Evolutionary conservation across 2,888 invertebrate genomes (phyloP).

Genomic region (Drosophila parthenogenetica): DNA sequence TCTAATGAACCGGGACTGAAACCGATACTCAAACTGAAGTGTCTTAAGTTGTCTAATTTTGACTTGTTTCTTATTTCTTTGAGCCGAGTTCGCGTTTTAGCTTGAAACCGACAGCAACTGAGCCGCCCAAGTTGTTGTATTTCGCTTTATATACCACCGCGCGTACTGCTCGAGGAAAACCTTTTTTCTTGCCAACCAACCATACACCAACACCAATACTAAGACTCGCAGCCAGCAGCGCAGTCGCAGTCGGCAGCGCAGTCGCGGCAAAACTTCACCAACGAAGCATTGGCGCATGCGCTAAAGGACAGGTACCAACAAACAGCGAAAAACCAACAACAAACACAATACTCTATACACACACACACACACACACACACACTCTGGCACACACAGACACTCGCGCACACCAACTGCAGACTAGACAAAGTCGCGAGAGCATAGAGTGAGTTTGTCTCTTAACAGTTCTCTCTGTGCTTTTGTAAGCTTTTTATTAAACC

Average conservation of each 20-base stretch:
- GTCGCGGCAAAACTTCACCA: conserved; percentile 68
- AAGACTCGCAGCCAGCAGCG: conserved; percentile 7
- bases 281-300: conserved; percentile 47
- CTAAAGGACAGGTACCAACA: conserved; percentile 32
- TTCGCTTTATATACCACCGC: conserved; percentile 74
- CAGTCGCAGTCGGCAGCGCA: conserved; percentile 9
- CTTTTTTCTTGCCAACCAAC: conserved; percentile 64
- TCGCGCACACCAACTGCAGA: conserved; percentile 6
- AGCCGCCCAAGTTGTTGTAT: conserved; percentile 79
- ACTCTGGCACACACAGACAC: conserved; percentile 17
- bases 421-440: conserved; percentile 36
- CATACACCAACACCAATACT: conserved; percentile 41
- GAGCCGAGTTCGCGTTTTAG: conserved; percentile 47
- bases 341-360: conserved; percentile 12
- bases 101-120: conserved; percentile 77
- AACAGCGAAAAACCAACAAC: conserved; percentile 1
- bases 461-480: conserved; percentile 62
- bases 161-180: conserved; percentile 67
- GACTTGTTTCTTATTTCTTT: conserved; percentile 3
- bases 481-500: conserved; percentile 44
- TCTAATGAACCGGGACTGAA: conserved; percentile 72
- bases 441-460: conserved; percentile 42
- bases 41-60: conserved; percentile 14
- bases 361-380: conserved; percentile 15
- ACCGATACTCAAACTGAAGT: conserved; percentile 27